A percentile compares a stretch with the other conserved stretches of the same genome.
Evolutionary conservation across 1,140 invertebrate genomes (phyloP).

Genomic region (Phymorhynchus buccinoides): DNA sequence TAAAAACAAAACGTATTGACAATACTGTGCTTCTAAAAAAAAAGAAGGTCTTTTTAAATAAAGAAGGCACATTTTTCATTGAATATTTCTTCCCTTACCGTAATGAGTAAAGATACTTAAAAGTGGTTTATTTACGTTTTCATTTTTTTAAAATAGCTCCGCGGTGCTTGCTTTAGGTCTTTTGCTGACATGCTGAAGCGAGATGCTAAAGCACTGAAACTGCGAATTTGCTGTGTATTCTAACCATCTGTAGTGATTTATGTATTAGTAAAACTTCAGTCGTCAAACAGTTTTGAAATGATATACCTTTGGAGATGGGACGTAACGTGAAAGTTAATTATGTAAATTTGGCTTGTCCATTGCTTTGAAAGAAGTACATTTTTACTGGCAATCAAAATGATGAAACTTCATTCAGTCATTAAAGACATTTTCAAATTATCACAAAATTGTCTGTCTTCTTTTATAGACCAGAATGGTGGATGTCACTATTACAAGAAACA

Average conservation of each 20-base stretch:
- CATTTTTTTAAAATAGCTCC: no score
- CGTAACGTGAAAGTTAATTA: neutral
- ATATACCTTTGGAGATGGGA: constrained; percentile 19
- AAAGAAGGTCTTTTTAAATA: no score
- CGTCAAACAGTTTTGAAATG: constrained; percentile 4
- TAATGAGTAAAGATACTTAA: no score
- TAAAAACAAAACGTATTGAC: no score
- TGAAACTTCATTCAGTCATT: neutral
- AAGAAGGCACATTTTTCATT: no score
- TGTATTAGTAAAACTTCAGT: neutral
- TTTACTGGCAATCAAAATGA: neutral
- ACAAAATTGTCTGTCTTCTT: neutral
- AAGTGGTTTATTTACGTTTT: no score
- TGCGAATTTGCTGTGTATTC: neutral
- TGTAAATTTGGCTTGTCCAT: neutral
- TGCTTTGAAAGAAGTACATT: neutral
- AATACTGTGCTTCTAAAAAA: no score
- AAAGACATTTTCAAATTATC: constrained; percentile 1
- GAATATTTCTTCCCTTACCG: no score
- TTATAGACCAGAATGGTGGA: neutral
- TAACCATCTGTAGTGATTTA: neutral
- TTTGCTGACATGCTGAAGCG: neutral
- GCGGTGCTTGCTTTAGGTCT: no score
- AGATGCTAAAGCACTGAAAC: neutral
- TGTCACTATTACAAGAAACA: neutral